Conservation (phyloP, 1,140 invertebrate species). For the Calliopsis andreniformis region DNA sequence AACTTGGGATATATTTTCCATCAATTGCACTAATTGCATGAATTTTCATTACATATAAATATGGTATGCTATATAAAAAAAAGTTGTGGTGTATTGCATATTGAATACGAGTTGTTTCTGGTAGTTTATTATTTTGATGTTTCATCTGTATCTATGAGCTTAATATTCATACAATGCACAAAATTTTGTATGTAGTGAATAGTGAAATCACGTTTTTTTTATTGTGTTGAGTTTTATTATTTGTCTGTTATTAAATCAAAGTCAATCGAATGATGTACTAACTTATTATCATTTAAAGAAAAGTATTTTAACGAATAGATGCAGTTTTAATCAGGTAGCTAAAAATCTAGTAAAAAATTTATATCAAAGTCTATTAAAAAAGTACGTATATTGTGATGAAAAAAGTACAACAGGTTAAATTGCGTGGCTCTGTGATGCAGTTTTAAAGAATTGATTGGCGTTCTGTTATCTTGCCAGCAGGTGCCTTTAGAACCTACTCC, state of each 20-base stretch:
- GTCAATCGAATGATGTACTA: background rate
- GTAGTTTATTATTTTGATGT: conserved; percentile 45
- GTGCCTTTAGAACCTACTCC: conserved; percentile 78
- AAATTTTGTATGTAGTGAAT: conserved; percentile 14
- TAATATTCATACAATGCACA: conserved; percentile 43
- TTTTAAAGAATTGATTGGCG: conserved; percentile 72
- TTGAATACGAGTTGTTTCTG: conserved; percentile 57
- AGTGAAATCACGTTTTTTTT: background rate
- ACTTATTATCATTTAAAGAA: background rate
- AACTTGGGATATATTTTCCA: conserved; percentile 46
- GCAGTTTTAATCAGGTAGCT: background rate
- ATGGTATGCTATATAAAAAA: conserved; percentile 62
- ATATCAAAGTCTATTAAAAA: background rate
- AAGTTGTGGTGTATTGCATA: conserved; percentile 65
- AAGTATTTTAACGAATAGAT: conserved; percentile 19
- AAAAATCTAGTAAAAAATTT: background rate
- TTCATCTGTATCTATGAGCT: conserved; percentile 51
- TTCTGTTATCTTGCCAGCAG: conserved; percentile 79
- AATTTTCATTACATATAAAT: conserved; percentile 58
- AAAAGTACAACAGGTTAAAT: conserved; percentile 39
- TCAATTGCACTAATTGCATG: conserved; percentile 68
- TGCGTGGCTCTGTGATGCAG: conserved; percentile 48
- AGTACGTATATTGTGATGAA: background rate
- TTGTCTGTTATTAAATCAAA: conserved; percentile 7
- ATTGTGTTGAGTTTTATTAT: background rate